Conservation (phyloP, 2,888 invertebrate species). For the Andrena hattorfiana region DNA sequence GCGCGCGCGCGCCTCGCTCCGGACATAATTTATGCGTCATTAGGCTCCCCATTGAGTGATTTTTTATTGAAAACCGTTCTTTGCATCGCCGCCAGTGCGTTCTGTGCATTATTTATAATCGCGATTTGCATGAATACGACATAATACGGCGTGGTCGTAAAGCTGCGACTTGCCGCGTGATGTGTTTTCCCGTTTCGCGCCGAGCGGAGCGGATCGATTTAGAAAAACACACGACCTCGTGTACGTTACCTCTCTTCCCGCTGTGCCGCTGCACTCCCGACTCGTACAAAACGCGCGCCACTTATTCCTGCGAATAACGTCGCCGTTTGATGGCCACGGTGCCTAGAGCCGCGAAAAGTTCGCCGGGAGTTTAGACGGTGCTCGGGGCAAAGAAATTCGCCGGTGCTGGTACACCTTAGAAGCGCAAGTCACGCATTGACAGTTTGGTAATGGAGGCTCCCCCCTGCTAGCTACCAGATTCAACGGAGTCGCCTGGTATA, state of each 20-base stretch:
- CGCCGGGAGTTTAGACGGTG: constrained; percentile 18
- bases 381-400: constrained; percentile 40
- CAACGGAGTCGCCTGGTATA: constrained; percentile 64
- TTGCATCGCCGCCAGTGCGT: constrained; percentile 1
- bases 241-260: not conserved
- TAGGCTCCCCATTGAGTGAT: constrained; percentile 29
- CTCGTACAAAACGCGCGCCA: not conserved
- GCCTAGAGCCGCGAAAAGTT: constrained; percentile 8
- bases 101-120: constrained; percentile 14
- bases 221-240: not conserved
- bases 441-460: constrained; percentile 71
- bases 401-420: constrained; percentile 41
- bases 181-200: not conserved
- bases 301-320: not conserved
- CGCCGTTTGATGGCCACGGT: not conserved
- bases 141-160: not conserved
- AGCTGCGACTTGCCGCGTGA: not conserved
- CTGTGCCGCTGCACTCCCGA: not conserved
- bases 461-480: constrained; percentile 59
- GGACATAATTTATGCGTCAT: constrained; percentile 49
- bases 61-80: constrained; percentile 30
- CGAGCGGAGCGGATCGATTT: not conserved
- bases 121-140: constrained; percentile 6
- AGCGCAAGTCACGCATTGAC: constrained; percentile 68
- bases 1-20: constrained; percentile 19